Percentiles rank a stretch among this genome's conserved stretches.
These are phyloP conservation scores for Drosophila sproati DNA, from an alignment of 1,140 invertebrate genomes.

Conservation along the genomic window DNA sequence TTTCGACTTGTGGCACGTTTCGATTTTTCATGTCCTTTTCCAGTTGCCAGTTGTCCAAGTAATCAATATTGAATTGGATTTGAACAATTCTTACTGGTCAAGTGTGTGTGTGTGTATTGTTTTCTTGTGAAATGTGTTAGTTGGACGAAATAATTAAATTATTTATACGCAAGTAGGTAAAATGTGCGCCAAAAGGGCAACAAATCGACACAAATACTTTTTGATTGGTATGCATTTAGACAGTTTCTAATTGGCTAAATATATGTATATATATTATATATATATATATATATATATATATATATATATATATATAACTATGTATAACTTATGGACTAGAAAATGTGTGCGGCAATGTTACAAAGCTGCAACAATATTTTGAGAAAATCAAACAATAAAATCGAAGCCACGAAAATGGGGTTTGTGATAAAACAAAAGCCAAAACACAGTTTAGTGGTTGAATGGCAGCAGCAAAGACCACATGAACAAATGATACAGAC, in stretches of 20 bases:
- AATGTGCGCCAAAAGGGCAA: constrained; percentile 34
- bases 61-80: constrained; percentile 79
- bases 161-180: constrained; percentile 49
- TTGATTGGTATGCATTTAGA: neutral
- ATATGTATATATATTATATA: no score
- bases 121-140: constrained; percentile 44
- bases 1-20: constrained; percentile 40
- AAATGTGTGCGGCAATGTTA: neutral
- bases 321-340: neutral
- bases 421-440: constrained; percentile 74
- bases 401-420: constrained; percentile 75
- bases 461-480: constrained; percentile 67
- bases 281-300: no score
- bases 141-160: constrained; percentile 66
- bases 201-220: constrained; percentile 33
- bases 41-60: constrained; percentile 24
- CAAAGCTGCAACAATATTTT: constrained; percentile 61
- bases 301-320: no score
- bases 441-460: constrained; percentile 81
- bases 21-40: constrained; percentile 59
- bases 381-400: constrained; percentile 71
- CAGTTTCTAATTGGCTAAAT: constrained; percentile 11
- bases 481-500: constrained; percentile 40
- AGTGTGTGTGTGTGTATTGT: neutral
- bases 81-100: constrained; percentile 54